phyloP scores from a whole-genome alignment of 92 coral and sea anemone species.

The Zoanthus gigantus region DNA sequence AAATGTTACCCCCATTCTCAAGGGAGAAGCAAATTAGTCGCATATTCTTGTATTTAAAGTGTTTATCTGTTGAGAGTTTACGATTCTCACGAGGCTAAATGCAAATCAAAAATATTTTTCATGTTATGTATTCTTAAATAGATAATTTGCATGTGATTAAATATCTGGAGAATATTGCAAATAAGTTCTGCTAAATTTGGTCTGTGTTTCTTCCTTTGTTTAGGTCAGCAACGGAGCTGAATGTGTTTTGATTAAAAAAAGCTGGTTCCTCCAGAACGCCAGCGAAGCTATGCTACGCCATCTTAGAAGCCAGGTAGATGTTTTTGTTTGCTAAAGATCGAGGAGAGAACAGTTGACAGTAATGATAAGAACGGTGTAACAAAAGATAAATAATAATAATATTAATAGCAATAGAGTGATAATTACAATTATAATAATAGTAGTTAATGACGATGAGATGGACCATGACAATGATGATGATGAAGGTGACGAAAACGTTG shows the following conservation, averaged over 20 bases:
- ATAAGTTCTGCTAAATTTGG: neutral
- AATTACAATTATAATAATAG: no score
- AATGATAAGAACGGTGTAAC: no score
- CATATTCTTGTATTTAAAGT: no score
- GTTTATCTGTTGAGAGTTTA: no score
- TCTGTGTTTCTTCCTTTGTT: neutral
- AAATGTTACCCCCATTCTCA: no score
- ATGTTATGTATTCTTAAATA: neutral
- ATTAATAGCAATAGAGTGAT: no score
- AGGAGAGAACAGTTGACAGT: neutral
- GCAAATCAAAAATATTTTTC: neutral
- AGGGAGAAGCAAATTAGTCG: no score
- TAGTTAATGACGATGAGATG: no score
- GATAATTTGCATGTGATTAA: neutral
- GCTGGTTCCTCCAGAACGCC: slow-evolving; percentile 88
- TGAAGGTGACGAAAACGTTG: no score
- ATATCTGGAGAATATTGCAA: neutral
- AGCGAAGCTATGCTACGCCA: slow-evolving; percentile 73
- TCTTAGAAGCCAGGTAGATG: slow-evolving; percentile 79
- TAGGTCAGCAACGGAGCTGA: slow-evolving; percentile 95
- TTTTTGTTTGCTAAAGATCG: slow-evolving; percentile 8
- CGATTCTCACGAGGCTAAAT: no score
- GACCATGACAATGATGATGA: no score
- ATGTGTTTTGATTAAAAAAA: slow-evolving; percentile 87
- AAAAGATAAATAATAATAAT: no score